A percentile compares a stretch with the other conserved stretches of the same genome.
phyloP scores from a whole-genome alignment of 2,113 vertebrate species.

The Gopherus flavomarginatus region DNA sequence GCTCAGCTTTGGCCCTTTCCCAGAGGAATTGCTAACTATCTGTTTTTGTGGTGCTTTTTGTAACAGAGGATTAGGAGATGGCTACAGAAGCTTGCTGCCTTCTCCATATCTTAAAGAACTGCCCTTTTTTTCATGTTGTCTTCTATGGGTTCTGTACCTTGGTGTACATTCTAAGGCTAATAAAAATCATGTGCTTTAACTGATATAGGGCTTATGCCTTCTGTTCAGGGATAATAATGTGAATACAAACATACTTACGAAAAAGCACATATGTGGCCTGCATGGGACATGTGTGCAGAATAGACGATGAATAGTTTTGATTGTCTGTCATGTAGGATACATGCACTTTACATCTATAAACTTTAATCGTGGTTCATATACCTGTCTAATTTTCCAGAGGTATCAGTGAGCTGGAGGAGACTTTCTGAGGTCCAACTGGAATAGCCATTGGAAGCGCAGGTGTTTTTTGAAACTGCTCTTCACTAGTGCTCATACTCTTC shows the following conservation, averaged over 20 bases:
- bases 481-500: neutral
- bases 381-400: neutral
- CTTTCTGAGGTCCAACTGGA: neutral
- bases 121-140: neutral
- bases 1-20: conserved; percentile 44
- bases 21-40: conserved; percentile 22
- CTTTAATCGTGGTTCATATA: neutral
- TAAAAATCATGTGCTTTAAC: conserved; percentile 13
- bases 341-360: neutral
- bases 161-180: neutral
- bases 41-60: neutral
- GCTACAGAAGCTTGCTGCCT: conserved; percentile 1
- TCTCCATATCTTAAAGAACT: neutral
- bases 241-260: neutral
- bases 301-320: neutral
- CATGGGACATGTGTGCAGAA: neutral
- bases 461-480: neutral
- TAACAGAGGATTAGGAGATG: conserved; percentile 22
- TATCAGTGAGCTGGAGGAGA: neutral
- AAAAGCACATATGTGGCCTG: neutral
- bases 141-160: neutral
- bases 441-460: neutral
- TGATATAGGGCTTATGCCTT: neutral
- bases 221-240: neutral
- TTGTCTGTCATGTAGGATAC: neutral